Percentiles rank a stretch among this genome's conserved stretches.
Conservation (phyloP, 2,113 vertebrate species). For the Gracilinanus agilis region DNA sequence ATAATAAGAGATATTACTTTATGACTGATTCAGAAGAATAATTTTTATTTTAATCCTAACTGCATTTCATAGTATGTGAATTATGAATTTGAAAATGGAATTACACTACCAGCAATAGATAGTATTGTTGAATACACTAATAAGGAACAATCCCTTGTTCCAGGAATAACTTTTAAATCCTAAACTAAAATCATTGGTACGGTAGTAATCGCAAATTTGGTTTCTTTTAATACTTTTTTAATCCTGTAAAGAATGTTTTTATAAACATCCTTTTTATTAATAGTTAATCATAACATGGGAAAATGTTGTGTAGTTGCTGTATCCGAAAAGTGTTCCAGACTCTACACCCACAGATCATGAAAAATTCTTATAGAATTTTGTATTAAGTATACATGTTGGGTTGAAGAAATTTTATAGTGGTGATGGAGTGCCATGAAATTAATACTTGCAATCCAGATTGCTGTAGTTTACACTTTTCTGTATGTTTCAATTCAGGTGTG, state of each 20-base stretch:
- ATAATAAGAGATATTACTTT: constrained; percentile 67
- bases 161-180: constrained; percentile 75
- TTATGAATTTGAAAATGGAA: constrained; percentile 74
- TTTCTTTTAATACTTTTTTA: constrained; percentile 80
- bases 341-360: constrained; percentile 69
- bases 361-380: constrained; percentile 80
- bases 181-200: constrained; percentile 72
- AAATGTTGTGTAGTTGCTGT: constrained; percentile 70
- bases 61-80: constrained; percentile 79
- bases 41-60: constrained; percentile 72
- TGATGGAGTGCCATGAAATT: constrained; percentile 88
- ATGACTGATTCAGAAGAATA: constrained; percentile 73
- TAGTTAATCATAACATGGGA: constrained; percentile 63
- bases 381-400: constrained; percentile 75
- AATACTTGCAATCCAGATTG: constrained; percentile 91
- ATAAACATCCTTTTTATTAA: constrained; percentile 78
- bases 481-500: constrained; percentile 85
- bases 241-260: constrained; percentile 76
- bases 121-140: constrained; percentile 75
- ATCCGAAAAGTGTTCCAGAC: constrained; percentile 79
- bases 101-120: constrained; percentile 84
- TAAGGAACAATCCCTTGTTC: constrained; percentile 75
- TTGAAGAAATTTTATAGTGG: constrained; percentile 85
- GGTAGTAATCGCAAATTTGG: constrained; percentile 68
- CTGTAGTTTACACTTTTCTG: constrained; percentile 94